Percentiles rank a stretch among this genome's conserved stretches.
These are phyloP conservation scores for Taenaris catops DNA, from an alignment of 2,888 invertebrate species.

Conservation along the genomic window DNA sequence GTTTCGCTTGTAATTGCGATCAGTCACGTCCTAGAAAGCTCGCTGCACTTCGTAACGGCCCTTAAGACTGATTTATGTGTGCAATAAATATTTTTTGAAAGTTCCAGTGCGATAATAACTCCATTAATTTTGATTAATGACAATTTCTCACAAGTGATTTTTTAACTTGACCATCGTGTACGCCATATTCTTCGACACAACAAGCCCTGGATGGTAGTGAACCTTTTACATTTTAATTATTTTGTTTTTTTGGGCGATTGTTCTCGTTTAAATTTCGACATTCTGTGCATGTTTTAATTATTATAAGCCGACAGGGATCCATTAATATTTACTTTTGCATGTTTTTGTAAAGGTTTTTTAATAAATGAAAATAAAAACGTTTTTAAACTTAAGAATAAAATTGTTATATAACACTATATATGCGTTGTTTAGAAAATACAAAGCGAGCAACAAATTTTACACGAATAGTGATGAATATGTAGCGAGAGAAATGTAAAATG, in stretches of 20 bases:
- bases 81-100: slow-evolving; percentile 78
- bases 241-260: slow-evolving; percentile 52
- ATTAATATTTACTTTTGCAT: slow-evolving; percentile 6
- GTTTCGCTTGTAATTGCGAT: slow-evolving; percentile 38
- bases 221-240: slow-evolving; percentile 61
- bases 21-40: slow-evolving; percentile 71
- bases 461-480: not conserved
- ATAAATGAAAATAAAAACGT: too few species aligned
- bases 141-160: slow-evolving; percentile 76
- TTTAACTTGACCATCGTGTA: slow-evolving; percentile 43
- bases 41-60: slow-evolving; percentile 65
- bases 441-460: too few species aligned
- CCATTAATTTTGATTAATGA: slow-evolving; percentile 80
- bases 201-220: slow-evolving; percentile 46
- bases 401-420: too few species aligned
- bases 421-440: too few species aligned
- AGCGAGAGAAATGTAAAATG: slow-evolving; percentile 31
- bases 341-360: too few species aligned
- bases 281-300: slow-evolving; percentile 11
- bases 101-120: slow-evolving; percentile 77
- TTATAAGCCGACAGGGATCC: slow-evolving; percentile 5
- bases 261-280: slow-evolving; percentile 46
- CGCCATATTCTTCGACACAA: slow-evolving; percentile 40
- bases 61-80: slow-evolving; percentile 74
- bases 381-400: too few species aligned